Conservation (phyloP, 1,140 invertebrate species). For the Batillaria attramentaria region DNA sequence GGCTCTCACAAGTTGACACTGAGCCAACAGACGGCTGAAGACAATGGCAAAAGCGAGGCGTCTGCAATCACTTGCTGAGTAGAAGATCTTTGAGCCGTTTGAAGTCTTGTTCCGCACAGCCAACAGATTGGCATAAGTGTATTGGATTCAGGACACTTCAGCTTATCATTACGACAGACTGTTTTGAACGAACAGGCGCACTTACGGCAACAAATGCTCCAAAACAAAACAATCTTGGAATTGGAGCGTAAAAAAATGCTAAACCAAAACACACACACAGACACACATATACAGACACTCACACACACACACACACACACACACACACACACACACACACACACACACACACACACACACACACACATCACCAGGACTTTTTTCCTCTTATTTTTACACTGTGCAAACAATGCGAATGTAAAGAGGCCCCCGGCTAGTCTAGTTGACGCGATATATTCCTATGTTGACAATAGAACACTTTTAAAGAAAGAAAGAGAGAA, state of each 20-base stretch:
- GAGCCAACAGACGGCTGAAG: neutral
- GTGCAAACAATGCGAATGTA: no score
- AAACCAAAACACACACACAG: neutral
- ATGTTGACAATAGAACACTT: no score
- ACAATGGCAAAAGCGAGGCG: neutral
- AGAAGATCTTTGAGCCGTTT: neutral
- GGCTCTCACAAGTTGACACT: no score
- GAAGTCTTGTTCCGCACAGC: neutral
- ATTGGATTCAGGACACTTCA: no score
- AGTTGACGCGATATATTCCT: no score
- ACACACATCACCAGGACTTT: no score
- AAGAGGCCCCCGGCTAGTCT: no score
- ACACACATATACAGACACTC: neutral
- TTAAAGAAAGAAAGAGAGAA: no score
- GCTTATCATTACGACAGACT: no score
- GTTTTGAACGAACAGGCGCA: neutral
- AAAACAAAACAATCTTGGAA: no score
- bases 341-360: neutral
- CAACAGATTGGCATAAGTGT: neutral
- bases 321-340: conserved; percentile 9
- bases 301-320: neutral
- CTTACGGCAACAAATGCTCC: neutral
- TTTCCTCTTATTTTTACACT: no score
- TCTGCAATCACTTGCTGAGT: neutral
- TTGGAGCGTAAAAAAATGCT: neutral